Conservation (phyloP, 1,140 invertebrate species). For the Zeugodacus cucurbitae region DNA sequence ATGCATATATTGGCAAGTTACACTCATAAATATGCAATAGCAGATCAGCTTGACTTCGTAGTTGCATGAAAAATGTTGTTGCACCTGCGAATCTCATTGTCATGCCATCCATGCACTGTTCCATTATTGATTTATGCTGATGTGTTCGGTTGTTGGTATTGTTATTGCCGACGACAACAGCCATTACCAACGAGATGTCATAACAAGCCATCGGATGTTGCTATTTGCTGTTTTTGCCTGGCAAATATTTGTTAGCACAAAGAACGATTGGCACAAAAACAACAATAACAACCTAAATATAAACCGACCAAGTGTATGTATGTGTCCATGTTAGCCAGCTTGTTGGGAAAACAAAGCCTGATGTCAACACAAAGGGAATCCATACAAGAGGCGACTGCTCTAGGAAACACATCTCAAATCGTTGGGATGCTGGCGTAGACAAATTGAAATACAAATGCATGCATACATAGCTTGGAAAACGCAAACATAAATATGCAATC, state of each 20-base stretch:
- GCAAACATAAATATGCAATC: neutral
- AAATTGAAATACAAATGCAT: neutral
- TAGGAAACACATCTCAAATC: neutral
- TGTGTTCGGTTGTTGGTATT: neutral
- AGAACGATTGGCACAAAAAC: neutral
- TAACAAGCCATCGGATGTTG: neutral
- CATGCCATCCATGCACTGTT: neutral
- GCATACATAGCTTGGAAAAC: neutral
- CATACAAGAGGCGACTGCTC: neutral
- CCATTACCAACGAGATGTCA: slow-evolving; percentile 6
- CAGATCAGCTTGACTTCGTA: neutral
- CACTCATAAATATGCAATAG: slow-evolving; percentile 26
- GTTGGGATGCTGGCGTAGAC: neutral
- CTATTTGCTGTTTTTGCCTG: neutral
- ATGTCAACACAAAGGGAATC: neutral
- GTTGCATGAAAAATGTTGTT: neutral
- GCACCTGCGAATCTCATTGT: neutral
- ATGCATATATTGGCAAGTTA: neutral
- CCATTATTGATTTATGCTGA: slow-evolving; percentile 26
- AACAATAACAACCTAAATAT: neutral
- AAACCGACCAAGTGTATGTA: neutral
- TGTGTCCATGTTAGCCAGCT: neutral
- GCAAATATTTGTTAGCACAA: neutral
- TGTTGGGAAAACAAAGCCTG: neutral
- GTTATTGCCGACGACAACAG: neutral